A percentile compares a stretch with the other conserved stretches of the same genome.
Evolutionary conservation across 2,888 invertebrate genomes (phyloP).

Genomic region (Hirtodrosophila confusa): DNA sequence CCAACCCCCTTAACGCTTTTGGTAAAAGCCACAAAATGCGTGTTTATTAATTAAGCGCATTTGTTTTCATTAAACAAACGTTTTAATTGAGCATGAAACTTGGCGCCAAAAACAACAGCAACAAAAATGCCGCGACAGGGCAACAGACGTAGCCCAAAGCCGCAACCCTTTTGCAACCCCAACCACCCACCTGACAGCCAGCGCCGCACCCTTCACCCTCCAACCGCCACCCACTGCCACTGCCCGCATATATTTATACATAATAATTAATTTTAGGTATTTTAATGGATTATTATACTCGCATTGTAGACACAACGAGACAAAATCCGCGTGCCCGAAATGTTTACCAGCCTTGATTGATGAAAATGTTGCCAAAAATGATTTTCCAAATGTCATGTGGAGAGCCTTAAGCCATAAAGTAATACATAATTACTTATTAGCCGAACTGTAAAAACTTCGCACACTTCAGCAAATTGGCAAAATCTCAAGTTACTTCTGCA

Average conservation of each 20-base stretch:
- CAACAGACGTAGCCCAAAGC: conserved; percentile 58
- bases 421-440: conserved; percentile 26
- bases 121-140: conserved; percentile 51
- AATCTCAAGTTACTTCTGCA: conserved; percentile 29
- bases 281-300: conserved; percentile 69
- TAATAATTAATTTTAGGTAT: conserved; percentile 83
- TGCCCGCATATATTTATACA: conserved; percentile 64
- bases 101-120: conserved; percentile 72
- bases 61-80: conserved; percentile 84
- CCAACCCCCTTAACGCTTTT: conserved; percentile 31
- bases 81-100: conserved; percentile 83
- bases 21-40: conserved; percentile 83
- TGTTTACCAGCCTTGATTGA: conserved; percentile 51
- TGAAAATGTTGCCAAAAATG: conserved; percentile 21
- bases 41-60: conserved; percentile 85
- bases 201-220: conserved; percentile 3
- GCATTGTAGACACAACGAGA: conserved; percentile 23
- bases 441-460: conserved; percentile 3
- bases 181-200: conserved; percentile 42
- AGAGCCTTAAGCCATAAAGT: background rate
- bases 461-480: conserved; percentile 34
- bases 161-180: conserved; percentile 30
- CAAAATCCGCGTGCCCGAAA: conserved; percentile 44
- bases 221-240: conserved; percentile 18
- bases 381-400: background rate